A percentile compares a stretch with the other conserved stretches of the same genome.
Evolutionary conservation across 1,140 invertebrate genomes (phyloP).

Genomic region (Ylistrum balloti): DNA sequence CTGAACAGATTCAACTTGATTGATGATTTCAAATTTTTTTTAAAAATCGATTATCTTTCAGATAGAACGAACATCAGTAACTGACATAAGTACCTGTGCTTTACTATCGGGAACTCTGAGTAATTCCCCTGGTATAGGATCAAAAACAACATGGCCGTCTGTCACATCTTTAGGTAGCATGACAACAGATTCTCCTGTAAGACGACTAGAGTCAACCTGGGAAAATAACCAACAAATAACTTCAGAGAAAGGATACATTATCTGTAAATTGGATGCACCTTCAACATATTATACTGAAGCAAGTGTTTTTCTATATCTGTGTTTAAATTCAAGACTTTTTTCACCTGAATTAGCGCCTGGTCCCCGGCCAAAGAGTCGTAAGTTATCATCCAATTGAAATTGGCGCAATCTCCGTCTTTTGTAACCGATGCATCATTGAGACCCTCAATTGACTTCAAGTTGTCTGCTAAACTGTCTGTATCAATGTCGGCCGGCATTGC

Average conservation of each 20-base stretch:
- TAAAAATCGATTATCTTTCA: no score
- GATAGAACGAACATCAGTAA: no score
- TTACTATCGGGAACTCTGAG: conserved; percentile 68
- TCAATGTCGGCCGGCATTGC: neutral
- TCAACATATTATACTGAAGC: no score
- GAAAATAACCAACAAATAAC: neutral
- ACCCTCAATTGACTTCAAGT: neutral
- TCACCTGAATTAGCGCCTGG: conserved; percentile 64
- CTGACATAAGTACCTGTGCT: conserved; percentile 74
- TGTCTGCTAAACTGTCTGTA: neutral
- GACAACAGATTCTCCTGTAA: neutral
- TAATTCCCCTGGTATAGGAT: conserved; percentile 77
- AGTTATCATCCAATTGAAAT: conserved; percentile 66
- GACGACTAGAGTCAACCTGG: neutral
- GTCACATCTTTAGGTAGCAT: neutral
- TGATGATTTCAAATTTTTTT: no score
- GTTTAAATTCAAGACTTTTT: no score
- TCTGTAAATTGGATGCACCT: no score
- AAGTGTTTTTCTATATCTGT: no score
- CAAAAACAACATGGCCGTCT: conserved; percentile 48
- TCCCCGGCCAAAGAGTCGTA: conserved; percentile 68
- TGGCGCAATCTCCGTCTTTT: conserved; percentile 63
- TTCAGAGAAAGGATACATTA: no score
- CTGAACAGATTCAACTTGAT: no score
- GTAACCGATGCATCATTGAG: conserved; percentile 50